A percentile compares a stretch with the other conserved stretches of the same genome.
Evolutionary conservation across 2,888 invertebrate genomes (phyloP).

Genomic region (Ormyrus pomaceus): DNA sequence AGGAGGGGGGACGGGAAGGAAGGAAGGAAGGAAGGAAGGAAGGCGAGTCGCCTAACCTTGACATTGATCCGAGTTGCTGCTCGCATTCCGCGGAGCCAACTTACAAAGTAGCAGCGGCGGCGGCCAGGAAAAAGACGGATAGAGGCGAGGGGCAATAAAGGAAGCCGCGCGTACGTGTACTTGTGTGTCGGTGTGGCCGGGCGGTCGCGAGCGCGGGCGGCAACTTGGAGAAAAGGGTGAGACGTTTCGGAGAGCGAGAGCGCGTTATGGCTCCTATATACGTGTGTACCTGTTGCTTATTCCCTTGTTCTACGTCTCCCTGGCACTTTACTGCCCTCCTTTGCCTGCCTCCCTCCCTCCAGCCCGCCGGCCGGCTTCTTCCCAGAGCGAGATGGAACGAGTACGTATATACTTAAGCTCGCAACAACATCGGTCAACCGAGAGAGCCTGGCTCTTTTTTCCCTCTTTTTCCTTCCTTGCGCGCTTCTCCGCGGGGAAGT

Average conservation of each 20-base stretch:
- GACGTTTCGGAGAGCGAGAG: background rate
- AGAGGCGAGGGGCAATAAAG: conserved; percentile 9
- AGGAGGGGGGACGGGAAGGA: background rate
- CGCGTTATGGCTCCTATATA: conserved; percentile 57
- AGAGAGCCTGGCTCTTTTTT: background rate
- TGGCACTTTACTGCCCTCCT: conserved; percentile 45
- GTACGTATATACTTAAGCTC: background rate
- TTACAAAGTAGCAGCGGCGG: conserved; percentile 29
- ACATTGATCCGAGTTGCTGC: conserved; percentile 61
- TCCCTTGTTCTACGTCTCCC: conserved; percentile 62
- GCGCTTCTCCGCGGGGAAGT: background rate
- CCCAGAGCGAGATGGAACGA: background rate
- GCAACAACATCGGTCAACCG: background rate
- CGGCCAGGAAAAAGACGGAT: conserved; percentile 8
- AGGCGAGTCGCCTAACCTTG: conserved; percentile 60
- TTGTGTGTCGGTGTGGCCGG: background rate
- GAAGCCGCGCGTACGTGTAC: background rate
- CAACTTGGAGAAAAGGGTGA: too few species aligned
- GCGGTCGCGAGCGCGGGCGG: background rate
- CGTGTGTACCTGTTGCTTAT: conserved; percentile 71
- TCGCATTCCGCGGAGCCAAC: conserved; percentile 34
- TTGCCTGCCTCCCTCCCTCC: background rate
- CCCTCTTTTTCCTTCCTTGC: background rate
- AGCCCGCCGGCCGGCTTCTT: background rate
- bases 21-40: background rate